Conservation (phyloP, 2,888 invertebrate species). For the Microchrysa polita region DNA sequence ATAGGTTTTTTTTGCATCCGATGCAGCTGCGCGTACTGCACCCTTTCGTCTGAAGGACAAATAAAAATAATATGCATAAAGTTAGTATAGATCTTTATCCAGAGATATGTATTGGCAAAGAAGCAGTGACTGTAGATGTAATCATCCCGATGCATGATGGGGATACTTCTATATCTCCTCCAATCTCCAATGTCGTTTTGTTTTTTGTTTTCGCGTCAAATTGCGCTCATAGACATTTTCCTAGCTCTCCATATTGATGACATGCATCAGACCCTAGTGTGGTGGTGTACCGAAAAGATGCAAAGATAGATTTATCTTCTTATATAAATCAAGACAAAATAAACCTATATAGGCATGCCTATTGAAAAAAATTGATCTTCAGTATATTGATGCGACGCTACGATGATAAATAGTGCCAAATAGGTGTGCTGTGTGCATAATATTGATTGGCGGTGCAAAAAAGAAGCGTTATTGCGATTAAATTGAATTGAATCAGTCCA, state of each 20-base stretch:
- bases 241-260: too few species aligned
- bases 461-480: not conserved
- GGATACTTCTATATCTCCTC: not conserved
- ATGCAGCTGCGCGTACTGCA: too few species aligned
- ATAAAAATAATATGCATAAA: too few species aligned
- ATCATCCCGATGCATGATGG: too few species aligned
- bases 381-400: not conserved
- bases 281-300: not conserved
- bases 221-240: not conserved
- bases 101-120: not conserved
- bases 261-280: not conserved
- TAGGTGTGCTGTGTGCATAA: too few species aligned
- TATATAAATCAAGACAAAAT: not conserved
- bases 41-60: too few species aligned
- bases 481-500: conserved; percentile 9
- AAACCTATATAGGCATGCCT: not conserved
- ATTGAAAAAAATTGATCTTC: not conserved
- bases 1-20: too few species aligned
- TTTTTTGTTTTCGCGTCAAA: not conserved
- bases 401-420: not conserved
- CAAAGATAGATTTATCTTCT: not conserved
- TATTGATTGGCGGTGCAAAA: not conserved
- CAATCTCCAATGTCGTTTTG: not conserved
- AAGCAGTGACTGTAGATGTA: not conserved
- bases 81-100: too few species aligned